Evolutionary conservation across 1,140 invertebrate species (phyloP).

Genomic region (Caenorhabditis brenneri): DNA sequence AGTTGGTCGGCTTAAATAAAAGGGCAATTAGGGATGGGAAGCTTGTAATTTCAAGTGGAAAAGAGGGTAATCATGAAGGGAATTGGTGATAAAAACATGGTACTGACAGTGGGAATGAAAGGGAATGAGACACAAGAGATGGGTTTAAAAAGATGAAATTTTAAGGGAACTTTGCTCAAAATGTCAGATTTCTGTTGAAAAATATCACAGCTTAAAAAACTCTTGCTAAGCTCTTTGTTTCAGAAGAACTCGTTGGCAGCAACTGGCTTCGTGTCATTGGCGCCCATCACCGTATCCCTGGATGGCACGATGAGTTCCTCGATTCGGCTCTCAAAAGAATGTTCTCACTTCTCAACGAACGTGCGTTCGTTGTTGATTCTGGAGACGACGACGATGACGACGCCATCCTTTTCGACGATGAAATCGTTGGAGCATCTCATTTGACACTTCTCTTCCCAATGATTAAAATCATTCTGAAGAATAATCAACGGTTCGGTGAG

Average conservation of each 20-base stretch:
- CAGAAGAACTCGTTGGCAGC: slow-evolving; percentile 43
- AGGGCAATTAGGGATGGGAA: too few relatives aligned
- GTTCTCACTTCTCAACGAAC: slow-evolving; percentile 47
- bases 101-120: too few relatives aligned
- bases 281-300: background rate
- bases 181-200: too few relatives aligned
- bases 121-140: too few relatives aligned
- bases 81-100: too few relatives aligned
- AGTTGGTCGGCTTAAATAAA: too few relatives aligned
- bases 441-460: slow-evolving; percentile 46
- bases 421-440: slow-evolving; percentile 48
- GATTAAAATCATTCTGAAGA: slow-evolving; percentile 42
- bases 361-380: slow-evolving; percentile 48
- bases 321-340: slow-evolving; percentile 42
- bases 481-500: background rate
- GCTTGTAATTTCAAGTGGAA: too few relatives aligned
- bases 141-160: too few relatives aligned
- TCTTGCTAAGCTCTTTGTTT: too few relatives aligned
- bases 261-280: slow-evolving; percentile 40
- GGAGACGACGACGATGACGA: slow-evolving; percentile 50
- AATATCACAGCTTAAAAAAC: too few relatives aligned
- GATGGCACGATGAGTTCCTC: slow-evolving; percentile 35
- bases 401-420: slow-evolving; percentile 23
- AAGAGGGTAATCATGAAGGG: too few relatives aligned
- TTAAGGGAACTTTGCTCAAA: too few relatives aligned